These are phyloP conservation scores for Brachionus koreanus DNA, from an alignment of 1,140 invertebrate genomes.

Conservation along the genomic window DNA sequence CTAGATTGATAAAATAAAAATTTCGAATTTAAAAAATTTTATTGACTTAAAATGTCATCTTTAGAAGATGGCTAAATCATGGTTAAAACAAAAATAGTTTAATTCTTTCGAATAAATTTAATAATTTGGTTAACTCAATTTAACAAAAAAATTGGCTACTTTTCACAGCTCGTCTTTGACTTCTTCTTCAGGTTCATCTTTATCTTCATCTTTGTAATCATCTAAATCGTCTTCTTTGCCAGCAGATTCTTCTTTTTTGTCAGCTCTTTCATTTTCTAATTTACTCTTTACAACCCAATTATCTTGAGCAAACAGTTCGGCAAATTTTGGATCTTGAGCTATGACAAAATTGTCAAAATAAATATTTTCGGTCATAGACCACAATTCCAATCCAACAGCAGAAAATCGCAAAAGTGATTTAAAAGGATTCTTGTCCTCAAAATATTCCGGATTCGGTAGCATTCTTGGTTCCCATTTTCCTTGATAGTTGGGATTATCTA, in stretches of 20 bases:
- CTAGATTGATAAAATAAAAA: no score
- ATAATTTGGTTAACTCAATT: not conserved
- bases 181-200: conserved; percentile 11
- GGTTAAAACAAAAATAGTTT: not conserved
- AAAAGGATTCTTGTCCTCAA: conserved; percentile 84
- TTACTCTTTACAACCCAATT: conserved; percentile 79
- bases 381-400: conserved; percentile 89
- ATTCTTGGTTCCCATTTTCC: conserved; percentile 82
- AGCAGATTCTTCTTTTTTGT: not conserved
- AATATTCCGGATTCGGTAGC: conserved; percentile 86
- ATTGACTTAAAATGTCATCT: not conserved
- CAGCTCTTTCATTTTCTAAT: conserved; percentile 56
- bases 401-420: conserved; percentile 60
- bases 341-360: conserved; percentile 84
- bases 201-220: not conserved
- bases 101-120: not conserved
- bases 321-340: conserved; percentile 75
- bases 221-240: not conserved
- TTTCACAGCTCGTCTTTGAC: not conserved
- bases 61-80: not conserved
- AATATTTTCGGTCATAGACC: conserved; percentile 93
- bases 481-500: conserved; percentile 88
- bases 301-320: conserved; percentile 73
- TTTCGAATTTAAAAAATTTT: not conserved
- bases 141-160: not conserved